Evolutionary conservation across 2,797 vertebrate species (phyloP), one percentile per base, ranked within the genome.

Genomic region (Cryptoprocta ferox): DNA sequence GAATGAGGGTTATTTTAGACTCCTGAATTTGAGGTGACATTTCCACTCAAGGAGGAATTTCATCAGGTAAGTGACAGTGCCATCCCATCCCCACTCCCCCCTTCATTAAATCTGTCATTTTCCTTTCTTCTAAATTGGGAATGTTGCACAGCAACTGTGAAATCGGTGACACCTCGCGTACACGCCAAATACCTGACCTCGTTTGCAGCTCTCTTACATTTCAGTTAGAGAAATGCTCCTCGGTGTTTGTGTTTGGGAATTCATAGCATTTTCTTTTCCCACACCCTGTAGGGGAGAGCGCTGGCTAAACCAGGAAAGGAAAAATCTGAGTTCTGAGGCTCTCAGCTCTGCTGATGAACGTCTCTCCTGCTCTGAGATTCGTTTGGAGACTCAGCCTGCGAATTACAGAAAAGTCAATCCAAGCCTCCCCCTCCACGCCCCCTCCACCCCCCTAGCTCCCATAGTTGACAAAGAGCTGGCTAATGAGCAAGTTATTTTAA

Each of bases 111-210:
- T 91, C 91, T 95, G 94, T 95, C 84, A 75, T 91, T 94, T 97
- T 48, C 84, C 70, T 95, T 96, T 93, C 87, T 97, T 94, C 95
- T 95, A 96, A 96, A 94, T 89, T 93, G 86, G 89, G 80, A 71
- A 78, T 84, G 39, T 82, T 45, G 76, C 89, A 92, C 68, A 95
- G 71, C 91, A 94, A 66, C 42, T 53, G 71, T 32, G 81, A 95
- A 85, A 66, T 87, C 96, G 92, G 86, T 93, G 80, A 88, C 65
- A 92, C 42, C 71, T 92, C 8, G 3, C 45, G 63, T 48, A 50
- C 45, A 75, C 59, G 95, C 81, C 90, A 95, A 78, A 84, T 89
- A 83, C 63, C 68, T 96, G 94, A 79, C 92, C 93, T 97, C 45
- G 2, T 95, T 94, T 97, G 93, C 87, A 71, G 68, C 73, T 88